A percentile compares a stretch with the other conserved stretches of the same genome.
Evolutionary conservation across 2,888 invertebrate species (phyloP).

Genomic region (Nephrotoma appendiculata): DNA sequence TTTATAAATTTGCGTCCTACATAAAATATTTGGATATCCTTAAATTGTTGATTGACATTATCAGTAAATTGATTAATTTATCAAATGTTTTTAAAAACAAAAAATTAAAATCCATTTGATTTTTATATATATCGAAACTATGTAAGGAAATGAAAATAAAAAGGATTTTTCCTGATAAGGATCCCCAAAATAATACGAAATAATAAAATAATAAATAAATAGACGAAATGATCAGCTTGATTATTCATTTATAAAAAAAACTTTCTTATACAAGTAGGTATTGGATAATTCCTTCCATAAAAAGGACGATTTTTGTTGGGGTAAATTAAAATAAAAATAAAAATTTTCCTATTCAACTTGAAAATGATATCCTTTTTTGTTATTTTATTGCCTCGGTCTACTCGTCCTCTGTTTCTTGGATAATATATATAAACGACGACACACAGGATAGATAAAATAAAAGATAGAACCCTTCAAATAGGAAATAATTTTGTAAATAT

Average conservation of each 20-base stretch:
- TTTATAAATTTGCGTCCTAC: too few relatives aligned
- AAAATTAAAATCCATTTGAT: background rate
- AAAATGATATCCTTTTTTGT: background rate
- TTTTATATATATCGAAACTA: background rate
- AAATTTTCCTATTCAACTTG: background rate
- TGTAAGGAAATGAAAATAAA: background rate
- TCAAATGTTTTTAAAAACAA: background rate
- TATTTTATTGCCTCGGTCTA: background rate
- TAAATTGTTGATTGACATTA: background rate
- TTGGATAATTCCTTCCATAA: background rate
- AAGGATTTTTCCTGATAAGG: background rate
- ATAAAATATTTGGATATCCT: background rate
- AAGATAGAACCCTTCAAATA: background rate
- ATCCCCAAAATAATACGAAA: background rate
- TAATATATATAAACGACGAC: background rate
- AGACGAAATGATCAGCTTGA: background rate
- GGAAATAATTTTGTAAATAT: background rate
- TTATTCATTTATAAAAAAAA: background rate
- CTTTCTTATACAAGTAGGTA: background rate
- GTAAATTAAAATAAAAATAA: background rate
- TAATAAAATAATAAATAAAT: background rate
- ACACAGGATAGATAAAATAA: background rate
- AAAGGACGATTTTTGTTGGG: background rate
- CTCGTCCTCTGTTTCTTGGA: background rate
- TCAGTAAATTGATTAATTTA: background rate